These are phyloP conservation scores for Protosalanx chinensis DNA, from an alignment of 2,797 vertebrate genomes.

Conservation along the genomic window DNA sequence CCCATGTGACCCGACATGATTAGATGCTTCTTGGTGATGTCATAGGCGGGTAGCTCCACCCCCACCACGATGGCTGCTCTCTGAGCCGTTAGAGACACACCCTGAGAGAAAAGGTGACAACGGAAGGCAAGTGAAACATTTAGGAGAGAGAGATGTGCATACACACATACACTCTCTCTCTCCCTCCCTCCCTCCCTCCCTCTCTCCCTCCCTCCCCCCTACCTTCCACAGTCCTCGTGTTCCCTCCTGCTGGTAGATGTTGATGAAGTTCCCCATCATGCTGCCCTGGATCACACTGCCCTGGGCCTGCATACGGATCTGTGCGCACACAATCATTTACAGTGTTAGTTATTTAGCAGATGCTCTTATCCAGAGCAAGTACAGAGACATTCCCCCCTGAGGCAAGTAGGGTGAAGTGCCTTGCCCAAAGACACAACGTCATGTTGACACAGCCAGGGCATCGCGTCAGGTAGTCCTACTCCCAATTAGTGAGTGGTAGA, in stretches of 20 bases:
- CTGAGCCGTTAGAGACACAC: conserved; percentile 93
- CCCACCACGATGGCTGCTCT: conserved; percentile 94
- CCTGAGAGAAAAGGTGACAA: conserved; percentile 64
- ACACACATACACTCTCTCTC: neutral
- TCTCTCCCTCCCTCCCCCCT: neutral
- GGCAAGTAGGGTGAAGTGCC: no score
- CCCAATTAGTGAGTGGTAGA: no score
- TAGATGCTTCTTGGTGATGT: conserved; percentile 95
- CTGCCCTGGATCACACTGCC: conserved; percentile 91
- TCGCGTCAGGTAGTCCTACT: no score
- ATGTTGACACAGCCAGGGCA: no score
- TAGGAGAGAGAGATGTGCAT: neutral
- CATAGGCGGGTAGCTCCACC: conserved; percentile 92
- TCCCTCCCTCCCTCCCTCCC: neutral
- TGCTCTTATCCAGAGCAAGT: no score
- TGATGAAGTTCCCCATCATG: conserved; percentile 96
- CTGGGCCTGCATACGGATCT: conserved; percentile 98
- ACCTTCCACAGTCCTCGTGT: conserved; percentile 94
- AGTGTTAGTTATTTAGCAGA: no score
- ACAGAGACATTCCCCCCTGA: no score
- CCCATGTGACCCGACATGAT: conserved; percentile 89
- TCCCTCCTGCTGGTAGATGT: conserved; percentile 95
- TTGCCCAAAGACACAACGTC: no score
- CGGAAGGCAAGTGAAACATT: neutral
- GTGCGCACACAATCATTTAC: conserved; percentile 15